A percentile compares a stretch with the other conserved stretches of the same genome.
phyloP scores from a whole-genome alignment of 1,140 invertebrate genomes.

The Artemia franciscana region DNA sequence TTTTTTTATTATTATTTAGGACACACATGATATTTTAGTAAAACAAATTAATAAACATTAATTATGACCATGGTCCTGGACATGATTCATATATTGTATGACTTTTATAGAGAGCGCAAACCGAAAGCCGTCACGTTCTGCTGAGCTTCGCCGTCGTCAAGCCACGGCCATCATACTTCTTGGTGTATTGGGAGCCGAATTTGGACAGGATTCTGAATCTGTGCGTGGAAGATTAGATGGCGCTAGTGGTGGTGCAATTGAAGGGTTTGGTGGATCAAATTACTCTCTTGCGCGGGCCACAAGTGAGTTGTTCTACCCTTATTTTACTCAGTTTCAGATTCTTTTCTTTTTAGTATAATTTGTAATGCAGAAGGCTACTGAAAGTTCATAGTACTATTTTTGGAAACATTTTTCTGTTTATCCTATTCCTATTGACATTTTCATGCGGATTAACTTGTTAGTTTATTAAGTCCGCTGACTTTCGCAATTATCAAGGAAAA shows the following conservation, averaged over 20 bases:
- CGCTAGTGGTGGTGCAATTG: slow-evolving; percentile 41
- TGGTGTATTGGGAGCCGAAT: slow-evolving; percentile 92
- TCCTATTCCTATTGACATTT: too few species aligned
- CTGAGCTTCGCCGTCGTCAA: slow-evolving; percentile 77
- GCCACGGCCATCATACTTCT: slow-evolving; percentile 87
- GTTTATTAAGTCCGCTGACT: too few species aligned
- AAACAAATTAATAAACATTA: too few species aligned
- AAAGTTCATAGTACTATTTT: too few species aligned
- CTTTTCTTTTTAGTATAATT: too few species aligned
- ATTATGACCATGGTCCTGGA: too few species aligned
- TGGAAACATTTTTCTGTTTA: too few species aligned
- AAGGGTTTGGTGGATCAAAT: slow-evolving; percentile 69
- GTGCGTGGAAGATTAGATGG: slow-evolving; percentile 20
- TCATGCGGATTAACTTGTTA: too few species aligned
- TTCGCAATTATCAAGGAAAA: too few species aligned
- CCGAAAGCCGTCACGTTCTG: slow-evolving; percentile 52
- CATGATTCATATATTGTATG: not conserved
- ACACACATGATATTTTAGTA: too few species aligned
- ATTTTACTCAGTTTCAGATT: not conserved
- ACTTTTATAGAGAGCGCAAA: slow-evolving; percentile 25
- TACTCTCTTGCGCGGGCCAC: slow-evolving; percentile 73
- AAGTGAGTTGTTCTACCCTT: slow-evolving; percentile 27
- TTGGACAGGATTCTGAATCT: slow-evolving; percentile 61
- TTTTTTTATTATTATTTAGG: not conserved
- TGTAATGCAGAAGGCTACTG: too few species aligned